Percentiles rank a stretch among this genome's conserved stretches.
phyloP scores from a whole-genome alignment of 2,888 invertebrate species.

The Panorpa germanica region DNA sequence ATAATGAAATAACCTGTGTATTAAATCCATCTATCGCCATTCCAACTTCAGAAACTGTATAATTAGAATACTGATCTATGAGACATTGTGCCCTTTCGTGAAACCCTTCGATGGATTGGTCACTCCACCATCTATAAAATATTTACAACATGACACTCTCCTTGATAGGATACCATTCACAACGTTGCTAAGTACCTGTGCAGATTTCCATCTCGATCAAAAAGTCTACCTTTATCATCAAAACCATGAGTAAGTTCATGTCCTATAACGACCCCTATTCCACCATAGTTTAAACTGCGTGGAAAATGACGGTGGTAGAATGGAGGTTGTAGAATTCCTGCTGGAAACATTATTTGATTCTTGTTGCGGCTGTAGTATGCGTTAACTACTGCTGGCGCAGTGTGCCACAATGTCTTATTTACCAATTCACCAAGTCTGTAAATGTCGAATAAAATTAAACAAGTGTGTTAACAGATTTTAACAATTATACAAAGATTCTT shows the following conservation, averaged over 20 bases:
- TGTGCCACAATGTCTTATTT: slow-evolving; percentile 67
- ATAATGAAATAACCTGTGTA: slow-evolving; percentile 36
- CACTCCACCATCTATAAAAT: slow-evolving; percentile 49
- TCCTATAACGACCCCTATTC: slow-evolving; percentile 79
- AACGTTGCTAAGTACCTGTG: slow-evolving; percentile 26
- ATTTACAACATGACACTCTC: background rate
- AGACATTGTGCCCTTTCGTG: slow-evolving; percentile 60
- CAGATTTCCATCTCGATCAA: slow-evolving; percentile 84
- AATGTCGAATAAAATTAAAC: too few species aligned
- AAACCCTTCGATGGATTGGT: slow-evolving; percentile 51
- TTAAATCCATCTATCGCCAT: slow-evolving; percentile 56
- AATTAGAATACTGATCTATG: slow-evolving; percentile 72
- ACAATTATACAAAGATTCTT: too few species aligned
- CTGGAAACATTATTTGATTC: slow-evolving; percentile 91
- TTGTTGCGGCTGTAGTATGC: slow-evolving; percentile 91
- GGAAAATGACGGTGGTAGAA: slow-evolving; percentile 81
- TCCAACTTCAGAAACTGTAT: slow-evolving; percentile 60
- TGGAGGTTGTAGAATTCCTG: slow-evolving; percentile 86
- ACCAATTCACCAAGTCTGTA: slow-evolving; percentile 45
- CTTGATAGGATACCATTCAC: background rate
- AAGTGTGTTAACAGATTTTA: slow-evolving; percentile 2
- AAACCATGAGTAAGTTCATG: slow-evolving; percentile 88
- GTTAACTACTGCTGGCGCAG: slow-evolving; percentile 80
- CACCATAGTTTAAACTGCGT: slow-evolving; percentile 65
- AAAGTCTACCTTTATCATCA: slow-evolving; percentile 78